Evolutionary conservation across 2,797 vertebrate species (phyloP), one percentile per base, ranked within the genome.

Genomic region (Cuniculus paca): DNA sequence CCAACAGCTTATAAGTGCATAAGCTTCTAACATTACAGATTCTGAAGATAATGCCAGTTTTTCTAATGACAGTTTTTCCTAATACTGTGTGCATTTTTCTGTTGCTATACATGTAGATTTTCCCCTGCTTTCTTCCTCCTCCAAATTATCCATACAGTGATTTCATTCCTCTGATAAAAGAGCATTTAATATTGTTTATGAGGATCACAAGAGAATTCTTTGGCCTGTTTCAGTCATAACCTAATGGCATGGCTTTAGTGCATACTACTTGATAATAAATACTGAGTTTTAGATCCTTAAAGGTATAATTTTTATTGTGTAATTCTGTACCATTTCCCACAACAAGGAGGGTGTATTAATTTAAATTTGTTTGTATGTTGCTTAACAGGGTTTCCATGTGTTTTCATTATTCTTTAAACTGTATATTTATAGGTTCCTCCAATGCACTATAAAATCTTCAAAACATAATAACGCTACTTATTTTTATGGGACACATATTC

Each of bases 391-490:
- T 39, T 78, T 78, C 36, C 50, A 65, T 92, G 42, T 74, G 20
- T 65, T 95, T 86, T 96, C 65, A 85, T 87, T 83, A 24, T 82
- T 78, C 60, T 58, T 12, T 48, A 83, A 70, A 68, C 11, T 90
- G 6, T 2, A 5, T 89, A 28, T 92, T 92, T 88, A 92, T 63
- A 83, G 61, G n/a, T 6, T 96, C 56, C 74, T 91, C 95, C 52
- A 63, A 68, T 75, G 61, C 16, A 89, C 28, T 75, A 7, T 92
- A 94, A 92, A 90, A 95, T 68, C 58, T 94, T 95, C 79, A 97
- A 96, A 94, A 82, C 95, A 54, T 78, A 82, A 60, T 60, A 82
- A 42, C 50, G 81, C 42, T 81, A 5, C 19, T 84, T 78, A 87
- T 92, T 93, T 95, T 92, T 77, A 86, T 63, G 89, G 31, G 70